Conservation (phyloP, 2,797 vertebrate genomes). For the Geotria australis region DNA sequence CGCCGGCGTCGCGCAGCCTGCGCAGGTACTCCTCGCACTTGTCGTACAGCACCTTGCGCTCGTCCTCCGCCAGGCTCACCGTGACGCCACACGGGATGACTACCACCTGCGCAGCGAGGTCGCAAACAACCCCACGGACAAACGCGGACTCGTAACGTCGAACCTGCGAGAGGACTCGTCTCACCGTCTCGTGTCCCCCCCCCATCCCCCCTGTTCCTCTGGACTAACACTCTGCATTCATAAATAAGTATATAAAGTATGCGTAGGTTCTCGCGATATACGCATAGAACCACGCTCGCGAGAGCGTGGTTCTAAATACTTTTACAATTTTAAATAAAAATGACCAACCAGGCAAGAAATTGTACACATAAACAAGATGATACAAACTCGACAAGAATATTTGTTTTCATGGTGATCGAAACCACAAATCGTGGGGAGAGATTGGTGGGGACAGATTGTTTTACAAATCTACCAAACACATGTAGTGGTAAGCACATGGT, state of each 20-base stretch:
- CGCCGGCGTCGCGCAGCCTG: slow-evolving; percentile 16
- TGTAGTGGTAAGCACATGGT: no score
- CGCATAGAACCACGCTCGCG: background rate
- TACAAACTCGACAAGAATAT: no score
- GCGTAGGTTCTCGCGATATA: background rate
- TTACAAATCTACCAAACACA: no score
- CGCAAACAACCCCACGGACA: background rate
- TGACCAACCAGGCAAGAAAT: no score
- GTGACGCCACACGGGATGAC: slow-evolving; percentile 89
- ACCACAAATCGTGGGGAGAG: no score
- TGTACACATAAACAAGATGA: no score
- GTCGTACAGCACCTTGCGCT: slow-evolving; percentile 31
- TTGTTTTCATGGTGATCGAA: no score
- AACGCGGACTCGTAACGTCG: background rate
- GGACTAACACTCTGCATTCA: background rate
- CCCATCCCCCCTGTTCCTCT: no score
- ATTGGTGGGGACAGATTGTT: no score
- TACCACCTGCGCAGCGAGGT: slow-evolving; percentile 24
- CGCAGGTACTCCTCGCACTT: slow-evolving; percentile 41
- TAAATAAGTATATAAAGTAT: background rate
- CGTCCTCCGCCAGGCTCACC: slow-evolving; percentile 42
- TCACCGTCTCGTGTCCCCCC: no score
- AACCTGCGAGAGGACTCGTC: background rate
- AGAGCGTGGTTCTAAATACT: background rate
- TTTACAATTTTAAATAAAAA: no score